Conservation (phyloP, 1,140 invertebrate genomes). For the Camponotus floridanus region DNA sequence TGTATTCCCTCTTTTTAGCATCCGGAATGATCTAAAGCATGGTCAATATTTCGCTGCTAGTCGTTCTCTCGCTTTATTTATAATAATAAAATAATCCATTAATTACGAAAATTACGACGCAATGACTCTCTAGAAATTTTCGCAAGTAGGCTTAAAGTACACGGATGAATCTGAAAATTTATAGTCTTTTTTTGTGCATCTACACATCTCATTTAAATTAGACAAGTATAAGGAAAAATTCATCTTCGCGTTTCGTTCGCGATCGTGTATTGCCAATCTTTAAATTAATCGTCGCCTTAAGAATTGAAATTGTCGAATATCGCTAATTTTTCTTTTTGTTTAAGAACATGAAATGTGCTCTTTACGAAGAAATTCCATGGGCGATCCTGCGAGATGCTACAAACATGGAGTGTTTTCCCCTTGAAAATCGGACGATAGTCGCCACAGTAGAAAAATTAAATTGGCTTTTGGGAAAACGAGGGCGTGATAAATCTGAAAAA, state of each 20-base stretch:
- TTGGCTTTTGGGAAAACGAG: conserved; percentile 73
- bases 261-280: not conserved
- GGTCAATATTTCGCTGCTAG: too few species aligned
- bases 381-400: conserved; percentile 5
- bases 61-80: not conserved
- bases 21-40: not conserved
- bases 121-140: not conserved
- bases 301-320: not conserved
- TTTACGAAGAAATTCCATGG: not conserved
- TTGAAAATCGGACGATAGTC: not conserved
- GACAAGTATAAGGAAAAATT: not conserved
- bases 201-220: conserved; percentile 12
- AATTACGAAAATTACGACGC: not conserved
- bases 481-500: conserved; percentile 83
- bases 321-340: not conserved
- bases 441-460: conserved; percentile 76
- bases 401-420: not conserved
- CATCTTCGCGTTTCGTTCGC: not conserved
- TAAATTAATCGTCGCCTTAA: not conserved
- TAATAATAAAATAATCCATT: not conserved
- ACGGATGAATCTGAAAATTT: conserved; percentile 29
- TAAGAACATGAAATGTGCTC: not conserved
- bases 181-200: not conserved
- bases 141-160: too few species aligned
- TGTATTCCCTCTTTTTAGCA: not conserved